A percentile compares a stretch with the other conserved stretches of the same genome.
These are phyloP conservation scores for Melieria picta DNA, from an alignment of 2,888 invertebrate species.

Conservation along the genomic window DNA sequence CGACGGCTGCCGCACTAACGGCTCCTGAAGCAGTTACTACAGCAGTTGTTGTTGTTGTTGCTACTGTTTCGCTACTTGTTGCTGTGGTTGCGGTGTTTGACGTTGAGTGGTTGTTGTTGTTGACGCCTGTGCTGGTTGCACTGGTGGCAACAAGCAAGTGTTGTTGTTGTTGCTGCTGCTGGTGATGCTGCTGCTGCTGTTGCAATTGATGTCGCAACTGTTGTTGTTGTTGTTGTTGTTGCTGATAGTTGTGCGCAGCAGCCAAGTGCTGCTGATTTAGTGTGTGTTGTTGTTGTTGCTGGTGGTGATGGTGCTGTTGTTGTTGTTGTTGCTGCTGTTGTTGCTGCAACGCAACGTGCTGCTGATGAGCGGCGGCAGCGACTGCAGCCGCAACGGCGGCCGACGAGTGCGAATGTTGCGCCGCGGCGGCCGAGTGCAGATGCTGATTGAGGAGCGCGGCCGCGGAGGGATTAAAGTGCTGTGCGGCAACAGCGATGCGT, in stretches of 20 bases:
- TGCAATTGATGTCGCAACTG: slow-evolving; percentile 51
- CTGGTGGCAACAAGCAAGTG: slow-evolving; percentile 35
- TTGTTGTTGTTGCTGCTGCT: slow-evolving; percentile 49
- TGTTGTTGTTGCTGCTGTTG: slow-evolving; percentile 54
- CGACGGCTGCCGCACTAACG: slow-evolving; percentile 40
- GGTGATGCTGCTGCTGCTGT: slow-evolving; percentile 56
- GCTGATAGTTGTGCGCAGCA: slow-evolving; percentile 60
- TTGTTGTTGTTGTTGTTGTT: slow-evolving; percentile 52
- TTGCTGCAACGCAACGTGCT: slow-evolving; percentile 56
- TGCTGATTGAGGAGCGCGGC: slow-evolving; percentile 58
- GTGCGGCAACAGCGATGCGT: slow-evolving; percentile 51
- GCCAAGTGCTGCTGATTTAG: slow-evolving; percentile 60
- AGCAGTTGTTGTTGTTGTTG: slow-evolving; percentile 42
- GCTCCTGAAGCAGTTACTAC: slow-evolving; percentile 38
- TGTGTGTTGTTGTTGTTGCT: slow-evolving; percentile 55
- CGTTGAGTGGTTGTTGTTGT: slow-evolving; percentile 46
- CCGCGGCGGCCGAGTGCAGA: slow-evolving; percentile 47
- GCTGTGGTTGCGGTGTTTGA: slow-evolving; percentile 47
- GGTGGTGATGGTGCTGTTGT: slow-evolving; percentile 45
- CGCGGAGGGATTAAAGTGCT: slow-evolving; percentile 57
- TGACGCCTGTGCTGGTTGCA: slow-evolving; percentile 50
- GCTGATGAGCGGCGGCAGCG: slow-evolving; percentile 59
- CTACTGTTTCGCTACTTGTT: slow-evolving; percentile 46
- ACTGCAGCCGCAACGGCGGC: slow-evolving; percentile 53
- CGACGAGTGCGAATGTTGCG: slow-evolving; percentile 45